Evolutionary conservation across 2,113 vertebrate genomes (phyloP), one percentile per base, ranked within the genome.

Genomic region (Sitta europaea): DNA sequence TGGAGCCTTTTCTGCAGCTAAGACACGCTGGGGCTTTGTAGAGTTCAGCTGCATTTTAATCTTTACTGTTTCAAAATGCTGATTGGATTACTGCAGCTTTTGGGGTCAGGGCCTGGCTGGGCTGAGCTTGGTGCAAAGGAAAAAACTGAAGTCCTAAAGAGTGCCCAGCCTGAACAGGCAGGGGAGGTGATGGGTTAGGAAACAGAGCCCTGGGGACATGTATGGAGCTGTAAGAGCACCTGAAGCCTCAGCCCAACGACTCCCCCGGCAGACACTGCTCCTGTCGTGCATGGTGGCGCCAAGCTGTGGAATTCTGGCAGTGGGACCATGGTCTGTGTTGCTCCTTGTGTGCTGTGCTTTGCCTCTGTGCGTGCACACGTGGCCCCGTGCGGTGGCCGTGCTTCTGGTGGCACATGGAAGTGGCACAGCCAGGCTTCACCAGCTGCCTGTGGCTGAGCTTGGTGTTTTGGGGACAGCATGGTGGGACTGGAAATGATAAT

Each of bases 291-390:
- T 61, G 70, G 48, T 50, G 38, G 33, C 74, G 84, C 86, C 11
- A 4, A 31, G 43, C 78, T 14, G 15, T 28, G 45, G 70, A 36
- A 20, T 43, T 70, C 7, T 48, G 74, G 51, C 74, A 29, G 73
- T 5, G 27, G 71, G 61, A 35, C 0, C 9, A 11, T 2, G 11
- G 27, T 82, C 51, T 22, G 11, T 40, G 81, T 45, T 1, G 6
- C 48, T 80, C 38, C 27, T 13, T 1, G 10, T 10, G 48, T 4
- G 4, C 71, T 79, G 62, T 3, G 70, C 87, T 91, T 92, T 28
- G 58, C 47, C 65, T 50, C 9, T 38, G 45, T 0, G 2, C 63
- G 42, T 24, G 58, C 75, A 43, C 5, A 0, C 0, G 1, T 33
- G 55, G 51, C 57, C 38, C 35, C 1, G 6, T 75, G 87, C 1